These are phyloP conservation scores for Macrocentrus cingulum DNA, from an alignment of 1,140 invertebrate genomes.

Conservation along the genomic window DNA sequence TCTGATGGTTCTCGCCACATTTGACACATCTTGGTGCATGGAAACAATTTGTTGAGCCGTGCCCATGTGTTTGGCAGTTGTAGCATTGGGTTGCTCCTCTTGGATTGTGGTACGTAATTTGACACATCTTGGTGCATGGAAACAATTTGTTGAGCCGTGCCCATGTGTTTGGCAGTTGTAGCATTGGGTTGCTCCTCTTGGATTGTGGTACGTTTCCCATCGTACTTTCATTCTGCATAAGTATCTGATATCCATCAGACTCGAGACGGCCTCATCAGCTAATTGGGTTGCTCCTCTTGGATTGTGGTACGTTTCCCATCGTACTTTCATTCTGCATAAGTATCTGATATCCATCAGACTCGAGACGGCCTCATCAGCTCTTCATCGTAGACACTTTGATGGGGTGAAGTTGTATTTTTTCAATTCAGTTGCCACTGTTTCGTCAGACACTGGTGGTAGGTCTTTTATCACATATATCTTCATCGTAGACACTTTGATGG, in stretches of 20 bases:
- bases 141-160: no score
- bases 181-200: no score
- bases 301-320: no score
- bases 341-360: neutral
- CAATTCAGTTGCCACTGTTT: no score
- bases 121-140: no score
- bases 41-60: constrained; percentile 19
- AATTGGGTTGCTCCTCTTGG: no score
- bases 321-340: constrained; percentile 2
- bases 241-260: neutral
- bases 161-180: no score
- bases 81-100: constrained; percentile 23
- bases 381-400: neutral
- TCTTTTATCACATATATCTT: neutral
- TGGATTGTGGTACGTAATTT: constrained; percentile 25
- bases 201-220: no score
- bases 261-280: neutral
- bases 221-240: constrained; percentile 4
- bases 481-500: neutral
- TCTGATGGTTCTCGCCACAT: constrained; percentile 13
- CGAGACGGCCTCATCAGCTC: neutral
- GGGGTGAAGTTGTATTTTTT: neutral
- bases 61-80: constrained; percentile 21
- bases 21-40: constrained; percentile 24
- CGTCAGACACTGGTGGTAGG: no score